These are phyloP conservation scores for Rhynchotus rufescens DNA, from an alignment of 2,797 vertebrate genomes.

Conservation along the genomic window DNA sequence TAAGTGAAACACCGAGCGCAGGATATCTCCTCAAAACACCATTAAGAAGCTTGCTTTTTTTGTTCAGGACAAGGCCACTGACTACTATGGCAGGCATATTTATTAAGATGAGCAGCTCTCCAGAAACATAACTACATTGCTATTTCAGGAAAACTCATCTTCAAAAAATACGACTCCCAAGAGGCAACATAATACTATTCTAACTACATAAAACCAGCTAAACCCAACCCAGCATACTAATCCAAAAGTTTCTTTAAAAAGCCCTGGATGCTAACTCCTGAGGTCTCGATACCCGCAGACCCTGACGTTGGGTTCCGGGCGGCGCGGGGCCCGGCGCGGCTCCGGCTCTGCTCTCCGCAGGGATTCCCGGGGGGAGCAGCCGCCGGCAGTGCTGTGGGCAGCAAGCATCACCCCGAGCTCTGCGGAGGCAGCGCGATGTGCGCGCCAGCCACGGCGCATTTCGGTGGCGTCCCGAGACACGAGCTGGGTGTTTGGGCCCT, in stretches of 20 bases:
- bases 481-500: accelerated
- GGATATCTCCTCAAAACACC: not conserved
- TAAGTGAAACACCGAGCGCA: not conserved
- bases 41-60: not conserved
- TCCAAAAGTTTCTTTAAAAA: not conserved
- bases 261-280: not conserved
- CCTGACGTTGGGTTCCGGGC: not conserved
- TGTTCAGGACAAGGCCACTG: not conserved
- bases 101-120: not conserved
- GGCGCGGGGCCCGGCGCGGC: accelerated
- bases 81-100: accelerated
- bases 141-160: not conserved
- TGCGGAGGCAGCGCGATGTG: not conserved
- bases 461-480: accelerated
- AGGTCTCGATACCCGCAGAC: accelerated
- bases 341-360: too few species aligned
- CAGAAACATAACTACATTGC: accelerated
- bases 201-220: not conserved
- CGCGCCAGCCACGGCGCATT: too few species aligned
- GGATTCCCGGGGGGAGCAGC: too few species aligned
- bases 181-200: not conserved
- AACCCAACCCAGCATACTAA: not conserved
- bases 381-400: too few species aligned
- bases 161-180: not conserved
- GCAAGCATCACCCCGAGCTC: too few species aligned